A percentile compares a stretch with the other conserved stretches of the same genome.
These are phyloP conservation scores for Mesembrinibis cayennensis DNA, from an alignment of 2,113 vertebrate species.

Conservation along the genomic window DNA sequence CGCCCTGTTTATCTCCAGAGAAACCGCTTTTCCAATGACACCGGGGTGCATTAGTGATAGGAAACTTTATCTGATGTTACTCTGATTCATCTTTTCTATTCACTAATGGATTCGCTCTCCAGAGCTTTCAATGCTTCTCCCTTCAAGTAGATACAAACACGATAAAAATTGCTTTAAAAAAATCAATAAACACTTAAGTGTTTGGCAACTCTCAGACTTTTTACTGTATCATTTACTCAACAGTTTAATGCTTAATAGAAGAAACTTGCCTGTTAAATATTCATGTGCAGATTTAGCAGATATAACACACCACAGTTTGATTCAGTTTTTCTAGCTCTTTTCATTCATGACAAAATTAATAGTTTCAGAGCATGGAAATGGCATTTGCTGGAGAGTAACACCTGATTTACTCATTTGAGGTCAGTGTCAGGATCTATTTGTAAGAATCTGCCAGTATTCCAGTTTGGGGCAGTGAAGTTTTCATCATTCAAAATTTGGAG, in stretches of 20 bases:
- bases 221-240: slow-evolving; percentile 6
- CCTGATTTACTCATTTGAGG: background rate
- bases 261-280: background rate
- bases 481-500: background rate
- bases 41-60: background rate
- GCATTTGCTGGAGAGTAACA: background rate
- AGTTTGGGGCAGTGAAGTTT: background rate
- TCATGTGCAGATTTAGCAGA: background rate
- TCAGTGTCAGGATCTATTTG: background rate
- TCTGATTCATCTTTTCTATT: background rate
- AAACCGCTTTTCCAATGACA: background rate
- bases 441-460: background rate
- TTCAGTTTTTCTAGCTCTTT: background rate
- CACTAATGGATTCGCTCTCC: background rate
- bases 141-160: background rate
- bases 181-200: background rate
- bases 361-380: background rate
- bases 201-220: background rate
- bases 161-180: background rate
- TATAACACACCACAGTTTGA: background rate
- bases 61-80: background rate
- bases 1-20: background rate
- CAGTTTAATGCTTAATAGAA: background rate
- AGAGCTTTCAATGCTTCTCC: background rate
- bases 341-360: background rate